Evolutionary conservation across 37 sponge, comb jelly and placozoan species (phyloP).

Genomic region (Halisarca cf. caerulea): DNA sequence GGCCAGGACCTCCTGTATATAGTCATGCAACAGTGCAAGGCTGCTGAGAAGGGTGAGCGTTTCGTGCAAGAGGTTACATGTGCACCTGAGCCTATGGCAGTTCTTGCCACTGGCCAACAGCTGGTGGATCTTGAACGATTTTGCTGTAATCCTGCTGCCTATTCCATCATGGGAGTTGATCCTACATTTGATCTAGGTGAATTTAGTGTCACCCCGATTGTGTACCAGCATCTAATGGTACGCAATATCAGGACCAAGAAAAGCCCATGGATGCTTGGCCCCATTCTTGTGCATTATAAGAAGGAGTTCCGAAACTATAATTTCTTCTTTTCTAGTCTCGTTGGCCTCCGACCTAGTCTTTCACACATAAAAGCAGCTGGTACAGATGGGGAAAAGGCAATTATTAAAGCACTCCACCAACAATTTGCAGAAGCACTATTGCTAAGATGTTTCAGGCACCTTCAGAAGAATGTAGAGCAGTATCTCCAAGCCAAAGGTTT

Average conservation of each 20-base stretch:
- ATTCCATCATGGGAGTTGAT: conserved; percentile 15
- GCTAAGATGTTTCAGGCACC: conserved; percentile 29
- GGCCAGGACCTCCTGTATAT: neutral
- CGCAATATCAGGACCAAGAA: neutral
- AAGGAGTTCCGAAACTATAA: conserved; percentile 33
- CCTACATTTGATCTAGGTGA: conserved; percentile 14
- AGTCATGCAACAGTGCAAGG: conserved; percentile 10
- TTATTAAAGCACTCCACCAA: conserved; percentile 12
- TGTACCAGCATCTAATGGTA: conserved; percentile 15
- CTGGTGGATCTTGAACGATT: conserved; percentile 7
- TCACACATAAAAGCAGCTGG: conserved; percentile 3
- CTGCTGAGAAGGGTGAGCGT: neutral
- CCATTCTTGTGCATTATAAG: conserved; percentile 26
- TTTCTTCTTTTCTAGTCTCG: conserved; percentile 23
- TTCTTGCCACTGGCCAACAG: conserved; percentile 17
- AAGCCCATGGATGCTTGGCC: conserved; percentile 32
- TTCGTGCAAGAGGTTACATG: conserved; percentile 20
- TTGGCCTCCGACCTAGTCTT: conserved; percentile 5
- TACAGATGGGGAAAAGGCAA: conserved; percentile 17
- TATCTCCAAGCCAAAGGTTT: neutral
- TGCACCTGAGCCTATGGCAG: conserved; percentile 19
- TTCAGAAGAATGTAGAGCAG: conserved; percentile 24
- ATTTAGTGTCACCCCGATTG: conserved; percentile 11
- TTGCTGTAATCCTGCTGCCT: neutral
- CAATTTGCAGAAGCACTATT: neutral